Evolutionary conservation across 2,888 invertebrate genomes (phyloP).

Genomic region (Cynaeus angustus): DNA sequence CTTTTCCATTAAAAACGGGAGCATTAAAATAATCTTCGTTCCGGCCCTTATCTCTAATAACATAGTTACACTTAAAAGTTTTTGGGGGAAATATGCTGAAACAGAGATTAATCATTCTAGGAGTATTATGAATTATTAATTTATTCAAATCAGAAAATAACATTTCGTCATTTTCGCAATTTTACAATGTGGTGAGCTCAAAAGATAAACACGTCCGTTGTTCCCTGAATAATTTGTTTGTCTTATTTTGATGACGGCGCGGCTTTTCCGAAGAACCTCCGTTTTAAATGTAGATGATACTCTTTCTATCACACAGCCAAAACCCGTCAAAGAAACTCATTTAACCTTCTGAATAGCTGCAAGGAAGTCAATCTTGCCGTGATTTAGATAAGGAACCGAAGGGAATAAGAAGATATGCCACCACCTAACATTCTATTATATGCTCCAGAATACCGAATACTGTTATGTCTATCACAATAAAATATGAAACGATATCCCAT

Average conservation of each 20-base stretch:
- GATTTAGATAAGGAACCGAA: conserved; percentile 65
- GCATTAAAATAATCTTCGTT: conserved; percentile 58
- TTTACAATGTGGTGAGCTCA: conserved; percentile 46
- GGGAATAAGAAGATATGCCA: conserved; percentile 58
- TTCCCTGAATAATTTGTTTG: conserved; percentile 47
- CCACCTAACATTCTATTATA: conserved; percentile 50
- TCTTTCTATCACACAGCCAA: conserved; percentile 57
- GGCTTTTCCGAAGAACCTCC: conserved; percentile 32
- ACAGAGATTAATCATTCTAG: conserved; percentile 52
- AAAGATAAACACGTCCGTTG: conserved; percentile 49
- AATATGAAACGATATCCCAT: conserved; percentile 50
- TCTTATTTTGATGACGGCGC: conserved; percentile 50
- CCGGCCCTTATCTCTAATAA: conserved; percentile 56
- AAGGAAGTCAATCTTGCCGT: conserved; percentile 63
- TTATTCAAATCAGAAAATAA: conserved; percentile 54
- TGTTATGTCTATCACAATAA: conserved; percentile 46
- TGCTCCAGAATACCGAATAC: conserved; percentile 36
- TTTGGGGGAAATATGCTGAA: conserved; percentile 55
- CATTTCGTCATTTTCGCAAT: conserved; percentile 48
- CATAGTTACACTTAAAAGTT: conserved; percentile 56
- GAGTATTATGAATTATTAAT: conserved; percentile 57
- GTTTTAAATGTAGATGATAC: conserved; percentile 61
- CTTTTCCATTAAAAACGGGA: conserved; percentile 44
- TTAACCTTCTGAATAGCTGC: conserved; percentile 63
- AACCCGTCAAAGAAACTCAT: conserved; percentile 64